A percentile compares a stretch with the other conserved stretches of the same genome.
These are phyloP conservation scores for Paramormyrops hopkinsi DNA, from an alignment of 2,797 vertebrate genomes.

Conservation along the genomic window DNA sequence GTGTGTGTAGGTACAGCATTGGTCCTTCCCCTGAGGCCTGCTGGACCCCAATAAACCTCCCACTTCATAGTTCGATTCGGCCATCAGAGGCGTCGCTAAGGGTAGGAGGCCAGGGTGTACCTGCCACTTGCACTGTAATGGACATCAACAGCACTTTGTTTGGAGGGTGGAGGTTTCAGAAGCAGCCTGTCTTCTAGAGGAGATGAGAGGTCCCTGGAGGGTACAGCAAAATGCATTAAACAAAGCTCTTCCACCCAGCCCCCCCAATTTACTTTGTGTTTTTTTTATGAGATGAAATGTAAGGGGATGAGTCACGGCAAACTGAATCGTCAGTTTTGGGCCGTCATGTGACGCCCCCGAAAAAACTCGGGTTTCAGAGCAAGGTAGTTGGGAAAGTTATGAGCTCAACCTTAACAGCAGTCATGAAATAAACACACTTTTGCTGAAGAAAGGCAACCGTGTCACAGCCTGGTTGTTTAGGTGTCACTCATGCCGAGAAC, in stretches of 20 bases:
- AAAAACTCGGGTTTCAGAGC: background rate
- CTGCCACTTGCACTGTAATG: background rate
- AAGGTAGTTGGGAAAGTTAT: background rate
- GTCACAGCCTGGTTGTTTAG: background rate
- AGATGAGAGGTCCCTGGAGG: background rate
- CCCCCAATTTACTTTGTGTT: background rate
- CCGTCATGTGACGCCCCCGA: background rate
- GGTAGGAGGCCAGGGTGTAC: background rate
- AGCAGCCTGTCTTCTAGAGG: background rate
- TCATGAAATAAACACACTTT: background rate
- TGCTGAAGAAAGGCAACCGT: background rate
- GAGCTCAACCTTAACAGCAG: background rate
- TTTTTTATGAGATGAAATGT: background rate
- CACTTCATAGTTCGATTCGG: background rate
- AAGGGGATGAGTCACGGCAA: background rate
- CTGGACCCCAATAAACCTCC: background rate
- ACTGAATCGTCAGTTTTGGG: background rate
- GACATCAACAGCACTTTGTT: background rate
- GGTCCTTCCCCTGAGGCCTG: background rate
- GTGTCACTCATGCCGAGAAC: background rate
- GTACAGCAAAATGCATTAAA: background rate
- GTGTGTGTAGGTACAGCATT: background rate
- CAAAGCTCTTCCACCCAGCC: background rate
- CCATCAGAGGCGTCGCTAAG: background rate
- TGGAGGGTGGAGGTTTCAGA: background rate